Evolutionary conservation across 37 sponge, comb jelly and placozoan species (phyloP).

Genomic region (Chondrilla cf. caribensis): DNA sequence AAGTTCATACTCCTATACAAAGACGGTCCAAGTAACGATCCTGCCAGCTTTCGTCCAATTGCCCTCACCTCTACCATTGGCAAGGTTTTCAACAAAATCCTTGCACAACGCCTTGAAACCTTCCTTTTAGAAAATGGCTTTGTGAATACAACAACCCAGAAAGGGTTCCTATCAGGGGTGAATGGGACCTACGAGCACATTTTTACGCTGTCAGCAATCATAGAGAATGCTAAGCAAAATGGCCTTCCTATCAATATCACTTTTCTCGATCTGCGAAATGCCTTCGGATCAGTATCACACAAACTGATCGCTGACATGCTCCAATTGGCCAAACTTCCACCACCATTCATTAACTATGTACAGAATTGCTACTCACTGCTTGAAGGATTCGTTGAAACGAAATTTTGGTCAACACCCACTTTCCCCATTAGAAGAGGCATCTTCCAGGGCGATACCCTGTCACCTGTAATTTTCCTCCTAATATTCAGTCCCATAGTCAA

Average conservation of each 20-base stretch:
- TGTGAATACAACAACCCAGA: too few relatives aligned
- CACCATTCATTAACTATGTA: background rate
- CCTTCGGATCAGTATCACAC: slow-evolving; percentile 42
- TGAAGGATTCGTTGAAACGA: slow-evolving; percentile 20
- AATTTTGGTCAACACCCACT: slow-evolving; percentile 4
- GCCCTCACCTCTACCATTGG: slow-evolving; percentile 23
- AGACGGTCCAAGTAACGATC: background rate
- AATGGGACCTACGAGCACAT: too few relatives aligned
- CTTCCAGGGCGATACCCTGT: slow-evolving; percentile 10
- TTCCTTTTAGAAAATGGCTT: background rate
- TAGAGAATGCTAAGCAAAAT: too few relatives aligned
- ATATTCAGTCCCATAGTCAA: background rate
- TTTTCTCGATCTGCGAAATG: slow-evolving; percentile 36
- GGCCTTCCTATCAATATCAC: background rate
- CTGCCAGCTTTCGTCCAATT: slow-evolving; percentile 13
- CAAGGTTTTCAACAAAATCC: slow-evolving; percentile 18
- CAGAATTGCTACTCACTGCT: background rate
- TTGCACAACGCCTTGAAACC: slow-evolving; percentile 1
- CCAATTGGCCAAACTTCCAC: background rate
- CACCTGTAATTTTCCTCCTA: slow-evolving; percentile 3
- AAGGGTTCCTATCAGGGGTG: too few relatives aligned
- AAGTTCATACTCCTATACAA: background rate
- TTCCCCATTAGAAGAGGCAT: slow-evolving; percentile 7
- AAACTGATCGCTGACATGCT: slow-evolving; percentile 12
- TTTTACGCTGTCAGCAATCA: too few relatives aligned